These are phyloP conservation scores for Zaprionus camerounensis DNA, from an alignment of 1,140 invertebrate genomes.

Conservation along the genomic window DNA sequence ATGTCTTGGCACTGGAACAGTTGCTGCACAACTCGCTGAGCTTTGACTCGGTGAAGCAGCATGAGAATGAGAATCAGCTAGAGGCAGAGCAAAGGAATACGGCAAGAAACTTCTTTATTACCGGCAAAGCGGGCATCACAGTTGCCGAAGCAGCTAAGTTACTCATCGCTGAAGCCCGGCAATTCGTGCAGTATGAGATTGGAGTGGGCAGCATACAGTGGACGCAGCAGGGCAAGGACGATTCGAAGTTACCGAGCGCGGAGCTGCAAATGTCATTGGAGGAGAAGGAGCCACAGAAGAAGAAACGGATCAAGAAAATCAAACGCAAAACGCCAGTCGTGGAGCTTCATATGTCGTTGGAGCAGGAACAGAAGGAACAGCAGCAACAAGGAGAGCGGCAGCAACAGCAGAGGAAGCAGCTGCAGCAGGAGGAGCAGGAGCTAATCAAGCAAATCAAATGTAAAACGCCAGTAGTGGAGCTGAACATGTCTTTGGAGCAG, in stretches of 20 bases:
- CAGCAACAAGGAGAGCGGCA: no score
- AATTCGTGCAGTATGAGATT: slow-evolving; percentile 88
- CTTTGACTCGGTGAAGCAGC: slow-evolving; percentile 92
- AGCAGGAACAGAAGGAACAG: not conserved
- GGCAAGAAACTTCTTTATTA: slow-evolving; percentile 91
- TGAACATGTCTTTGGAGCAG: no score
- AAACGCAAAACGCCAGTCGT: no score
- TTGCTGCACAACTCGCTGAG: slow-evolving; percentile 91
- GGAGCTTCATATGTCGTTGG: no score
- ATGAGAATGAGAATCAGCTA: slow-evolving; percentile 88
- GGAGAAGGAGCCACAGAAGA: not conserved
- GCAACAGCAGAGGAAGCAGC: no score
- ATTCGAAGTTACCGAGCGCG: not conserved
- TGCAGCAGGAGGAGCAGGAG: no score
- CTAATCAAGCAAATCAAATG: no score
- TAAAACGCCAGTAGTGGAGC: no score
- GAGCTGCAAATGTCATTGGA: slow-evolving; percentile 41
- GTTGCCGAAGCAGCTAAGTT: slow-evolving; percentile 92
- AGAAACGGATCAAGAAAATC: not conserved
- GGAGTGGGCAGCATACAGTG: slow-evolving; percentile 87
- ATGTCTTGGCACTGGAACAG: slow-evolving; percentile 89
- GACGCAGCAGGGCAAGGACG: slow-evolving; percentile 65
- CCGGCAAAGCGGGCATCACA: slow-evolving; percentile 91
- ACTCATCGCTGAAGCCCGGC: slow-evolving; percentile 92
- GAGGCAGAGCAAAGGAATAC: slow-evolving; percentile 89